Evolutionary conservation across 2,797 vertebrate species (phyloP), one percentile per base, ranked within the genome.

Genomic region (Onychomys torridus): DNA sequence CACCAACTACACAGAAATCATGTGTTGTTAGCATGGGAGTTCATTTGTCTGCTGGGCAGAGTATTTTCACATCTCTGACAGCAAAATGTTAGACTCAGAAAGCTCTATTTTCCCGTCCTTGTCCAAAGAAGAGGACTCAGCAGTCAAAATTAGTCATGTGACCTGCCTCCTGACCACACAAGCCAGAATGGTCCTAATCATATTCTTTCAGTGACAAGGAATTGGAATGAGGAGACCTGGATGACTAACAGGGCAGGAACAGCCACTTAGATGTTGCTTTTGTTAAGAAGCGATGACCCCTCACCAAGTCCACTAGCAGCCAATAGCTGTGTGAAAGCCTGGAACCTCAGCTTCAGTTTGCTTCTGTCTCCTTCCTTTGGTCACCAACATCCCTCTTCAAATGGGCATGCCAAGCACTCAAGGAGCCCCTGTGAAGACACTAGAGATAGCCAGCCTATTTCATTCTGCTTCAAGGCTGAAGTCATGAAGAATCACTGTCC

Each of bases 1-100:
- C 57, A 32, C 46, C 67, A 89, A 79, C 65, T 87, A 93, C 57
- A 49, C n/a, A 88, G 87, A 90, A 94, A 89, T 69, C 69, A 21
- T 69, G 21, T 43, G 32, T 10, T 27, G 73, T 92, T 92, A 90
- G 29, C 61, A 37, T 25, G 77, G 37, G 32, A 40, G 65, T 92
- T 86, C 49, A 52, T 88, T 92, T 57, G 71, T 57, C 29, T 90
- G n/a, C 43, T 92, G 81, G 10, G 13, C 71, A 27, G 69, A n/a
- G 0, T 57, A 89, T 75, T 94, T 87, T 75, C 67, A 94, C 29
- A 86, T 25, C 71, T 5, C 16, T 89, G 8, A 16, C 29, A 67
- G 93, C 69, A 89, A 93, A 69, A 34, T 55, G 34, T 49, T 52
- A 92, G 25, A 77, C 27, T 92, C n/a, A 12, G 61, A 61, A 84